Evolutionary conservation across 1,140 invertebrate species (phyloP), one percentile per base, ranked within the genome.

Genomic region (Temnothorax curvispinosus): DNA sequence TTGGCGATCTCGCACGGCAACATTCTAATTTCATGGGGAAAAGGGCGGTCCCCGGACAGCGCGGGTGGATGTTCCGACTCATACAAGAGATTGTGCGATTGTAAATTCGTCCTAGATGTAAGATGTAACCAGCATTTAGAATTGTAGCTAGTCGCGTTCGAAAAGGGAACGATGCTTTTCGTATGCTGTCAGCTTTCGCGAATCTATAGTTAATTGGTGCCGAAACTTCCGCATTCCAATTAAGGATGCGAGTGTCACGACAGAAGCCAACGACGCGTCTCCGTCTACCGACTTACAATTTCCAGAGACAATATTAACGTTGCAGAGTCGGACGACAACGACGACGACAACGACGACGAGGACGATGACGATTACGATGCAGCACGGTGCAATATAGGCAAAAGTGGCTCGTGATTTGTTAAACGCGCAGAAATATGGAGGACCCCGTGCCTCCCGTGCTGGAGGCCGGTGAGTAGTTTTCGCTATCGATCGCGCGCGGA

Each of bases 351-450:
- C 6, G 35, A 27, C n/a, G 13, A 62, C 3, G 62, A 60, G 27
- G 18, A 65, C 21, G 21, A 77, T 1, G 35, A 7, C 3, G 38
- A 60, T 38, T 58, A 18, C 4, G 15, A 8, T 18, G 65, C 27
- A 75, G 15, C 35, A 21, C 62, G 69, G 38, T 11, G 58, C 44
- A 15, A 54, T 32, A 35, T 9, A 58, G 58, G 81, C 91, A 77
- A 87, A 89, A 81, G 86, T 77, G 77, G 62, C 74, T 76, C 62
- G 89, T 82, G 87, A 90, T 92, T 88, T 86, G 84, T 87, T 89
- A 82, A 69, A 87, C 88, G 58, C 44, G 78, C 58, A 56, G 80
- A 87, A 78, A 86, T 74, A 90, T 77, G 88, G 64, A 65, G 38
- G 54, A 90, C 58, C 35, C 72, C 90, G 58, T 90, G 60, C 41